These are phyloP conservation scores for Chondrosia reniformis DNA, from an alignment of 37 sponge, comb jelly and placozoan species.

Conservation along the genomic window DNA sequence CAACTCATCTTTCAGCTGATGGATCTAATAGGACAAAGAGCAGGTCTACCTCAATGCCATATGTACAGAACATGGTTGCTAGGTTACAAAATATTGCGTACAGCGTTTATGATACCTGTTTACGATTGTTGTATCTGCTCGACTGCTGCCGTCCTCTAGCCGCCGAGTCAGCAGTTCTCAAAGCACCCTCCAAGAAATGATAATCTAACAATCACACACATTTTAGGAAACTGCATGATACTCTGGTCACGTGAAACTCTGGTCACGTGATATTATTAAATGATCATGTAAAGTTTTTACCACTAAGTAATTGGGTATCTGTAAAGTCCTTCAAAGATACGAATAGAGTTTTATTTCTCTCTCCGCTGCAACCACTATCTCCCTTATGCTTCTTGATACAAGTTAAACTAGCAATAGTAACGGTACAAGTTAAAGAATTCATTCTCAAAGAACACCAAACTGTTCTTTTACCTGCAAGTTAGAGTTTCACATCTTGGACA, in stretches of 20 bases:
- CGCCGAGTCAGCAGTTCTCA: slow-evolving; percentile 23
- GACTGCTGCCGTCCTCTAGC: too few relatives aligned
- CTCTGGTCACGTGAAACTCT: too few relatives aligned
- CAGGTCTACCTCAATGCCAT: too few relatives aligned
- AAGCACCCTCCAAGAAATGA: slow-evolving; percentile 67
- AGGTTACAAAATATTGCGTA: too few relatives aligned
- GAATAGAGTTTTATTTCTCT: slow-evolving; percentile 40
- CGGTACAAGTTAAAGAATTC: neutral
- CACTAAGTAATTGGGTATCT: slow-evolving; percentile 52
- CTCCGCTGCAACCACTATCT: slow-evolving; percentile 35
- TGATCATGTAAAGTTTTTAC: too few relatives aligned
- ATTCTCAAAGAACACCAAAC: neutral
- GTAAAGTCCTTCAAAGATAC: slow-evolving; percentile 46
- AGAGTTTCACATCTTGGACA: slow-evolving; percentile 45
- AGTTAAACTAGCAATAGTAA: slow-evolving; percentile 30
- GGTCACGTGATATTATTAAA: too few relatives aligned
- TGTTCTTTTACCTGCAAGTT: slow-evolving; percentile 47
- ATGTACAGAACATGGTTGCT: too few relatives aligned
- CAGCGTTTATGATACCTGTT: too few relatives aligned
- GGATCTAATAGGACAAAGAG: too few relatives aligned
- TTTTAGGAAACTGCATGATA: too few relatives aligned
- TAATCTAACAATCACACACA: too few relatives aligned
- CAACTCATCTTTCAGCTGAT: slow-evolving; percentile 10
- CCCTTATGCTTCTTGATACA: slow-evolving; percentile 67
- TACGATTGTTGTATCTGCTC: too few relatives aligned